Evolutionary conservation across 2,888 invertebrate species (phyloP).

Genomic region (Nymphalis urticae): DNA sequence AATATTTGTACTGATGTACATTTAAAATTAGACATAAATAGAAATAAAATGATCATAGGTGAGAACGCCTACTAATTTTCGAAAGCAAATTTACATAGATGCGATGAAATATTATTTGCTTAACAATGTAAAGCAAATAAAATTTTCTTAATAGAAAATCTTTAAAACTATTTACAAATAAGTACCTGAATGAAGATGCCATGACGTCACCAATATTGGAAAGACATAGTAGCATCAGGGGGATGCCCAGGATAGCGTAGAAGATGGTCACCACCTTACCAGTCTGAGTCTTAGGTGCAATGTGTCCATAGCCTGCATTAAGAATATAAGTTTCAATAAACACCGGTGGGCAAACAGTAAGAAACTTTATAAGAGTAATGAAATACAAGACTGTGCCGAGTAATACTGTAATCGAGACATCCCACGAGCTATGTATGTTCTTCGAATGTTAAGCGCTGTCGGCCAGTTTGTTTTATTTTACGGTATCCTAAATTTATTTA

Average conservation of each 20-base stretch:
- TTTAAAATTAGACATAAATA: too few relatives aligned
- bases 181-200: slow-evolving; percentile 95
- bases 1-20: neutral
- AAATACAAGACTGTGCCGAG: too few relatives aligned
- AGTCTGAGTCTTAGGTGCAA: slow-evolving; percentile 95
- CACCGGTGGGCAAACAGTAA: neutral
- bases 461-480: too few relatives aligned
- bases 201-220: slow-evolving; percentile 97
- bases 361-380: too few relatives aligned
- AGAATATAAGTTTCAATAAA: neutral
- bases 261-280: slow-evolving; percentile 97
- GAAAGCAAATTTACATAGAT: slow-evolving; percentile 16
- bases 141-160: too few relatives aligned
- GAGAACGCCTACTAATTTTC: slow-evolving; percentile 7
- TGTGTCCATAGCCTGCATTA: slow-evolving; percentile 93
- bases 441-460: too few relatives aligned
- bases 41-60: neutral
- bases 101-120: too few relatives aligned
- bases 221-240: slow-evolving; percentile 95
- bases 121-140: slow-evolving; percentile 2
- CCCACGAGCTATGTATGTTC: too few relatives aligned
- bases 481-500: too few relatives aligned
- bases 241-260: slow-evolving; percentile 97
- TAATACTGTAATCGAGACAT: too few relatives aligned
- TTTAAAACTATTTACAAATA: neutral